A percentile compares a stretch with the other conserved stretches of the same genome.
Evolutionary conservation across 2,797 vertebrate genomes (phyloP).

Genomic region (Hippopotamyrus pictus): DNA sequence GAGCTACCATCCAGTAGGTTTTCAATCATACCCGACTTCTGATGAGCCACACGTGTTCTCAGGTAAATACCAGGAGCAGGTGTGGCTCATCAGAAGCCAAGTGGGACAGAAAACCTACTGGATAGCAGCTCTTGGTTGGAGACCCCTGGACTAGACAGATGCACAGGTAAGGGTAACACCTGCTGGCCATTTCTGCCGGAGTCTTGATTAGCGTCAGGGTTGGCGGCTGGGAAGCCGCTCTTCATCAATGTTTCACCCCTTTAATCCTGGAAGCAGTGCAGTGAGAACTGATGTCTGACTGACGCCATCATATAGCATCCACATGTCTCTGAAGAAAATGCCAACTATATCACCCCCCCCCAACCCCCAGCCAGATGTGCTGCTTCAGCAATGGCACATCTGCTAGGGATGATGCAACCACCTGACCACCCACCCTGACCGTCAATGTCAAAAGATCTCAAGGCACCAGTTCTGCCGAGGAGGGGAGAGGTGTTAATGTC

Average conservation of each 20-base stretch:
- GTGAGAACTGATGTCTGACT: background rate
- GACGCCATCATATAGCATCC: background rate
- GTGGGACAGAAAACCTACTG: too few relatives aligned
- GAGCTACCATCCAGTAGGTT: too few relatives aligned
- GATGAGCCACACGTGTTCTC: too few relatives aligned
- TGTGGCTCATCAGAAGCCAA: too few relatives aligned
- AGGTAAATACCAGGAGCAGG: too few relatives aligned
- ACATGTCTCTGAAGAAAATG: background rate
- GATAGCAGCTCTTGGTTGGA: too few relatives aligned
- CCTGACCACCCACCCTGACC: background rate
- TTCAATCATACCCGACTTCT: too few relatives aligned
- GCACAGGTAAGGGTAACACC: background rate
- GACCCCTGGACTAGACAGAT: background rate
- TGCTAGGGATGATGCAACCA: background rate
- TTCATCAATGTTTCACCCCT: background rate
- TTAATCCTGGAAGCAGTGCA: background rate
- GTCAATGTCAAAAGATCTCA: background rate
- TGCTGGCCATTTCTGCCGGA: background rate
- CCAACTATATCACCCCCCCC: background rate
- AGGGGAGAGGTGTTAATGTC: background rate
- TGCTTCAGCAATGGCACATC: background rate
- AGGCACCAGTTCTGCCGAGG: background rate
- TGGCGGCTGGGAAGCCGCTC: background rate
- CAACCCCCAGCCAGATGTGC: background rate
- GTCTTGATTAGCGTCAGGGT: background rate